Percentiles rank a stretch among this genome's conserved stretches.
Evolutionary conservation across 2,797 vertebrate species (phyloP).

Genomic region (Oreochromis mossambicus): DNA sequence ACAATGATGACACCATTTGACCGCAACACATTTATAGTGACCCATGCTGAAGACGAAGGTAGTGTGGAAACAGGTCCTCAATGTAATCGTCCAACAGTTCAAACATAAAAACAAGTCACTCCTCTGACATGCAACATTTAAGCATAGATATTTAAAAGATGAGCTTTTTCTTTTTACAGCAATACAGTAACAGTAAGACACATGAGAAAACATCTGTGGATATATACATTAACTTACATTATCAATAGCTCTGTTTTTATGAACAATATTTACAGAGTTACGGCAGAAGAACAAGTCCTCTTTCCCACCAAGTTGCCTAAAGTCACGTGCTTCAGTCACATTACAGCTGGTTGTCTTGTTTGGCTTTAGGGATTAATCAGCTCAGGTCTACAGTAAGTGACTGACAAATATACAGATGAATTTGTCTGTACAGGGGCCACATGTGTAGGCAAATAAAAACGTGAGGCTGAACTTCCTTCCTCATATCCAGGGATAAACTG

Average conservation of each 20-base stretch:
- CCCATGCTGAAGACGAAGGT: constrained; percentile 61
- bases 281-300: constrained; percentile 11
- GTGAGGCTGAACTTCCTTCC: constrained; percentile 11
- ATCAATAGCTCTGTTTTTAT: constrained; percentile 68
- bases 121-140: constrained; percentile 70
- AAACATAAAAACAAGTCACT: constrained; percentile 39
- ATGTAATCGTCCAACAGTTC: neutral
- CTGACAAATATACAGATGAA: constrained; percentile 44
- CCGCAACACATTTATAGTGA: constrained; percentile 57
- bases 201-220: constrained; percentile 64
- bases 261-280: constrained; percentile 70
- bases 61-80: constrained; percentile 8
- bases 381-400: constrained; percentile 11
- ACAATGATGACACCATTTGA: constrained; percentile 40
- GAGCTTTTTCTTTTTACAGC: constrained; percentile 55
- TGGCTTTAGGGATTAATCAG: constrained; percentile 40
- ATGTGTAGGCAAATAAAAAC: constrained; percentile 19
- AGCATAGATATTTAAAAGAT: constrained; percentile 62
- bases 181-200: constrained; percentile 59
- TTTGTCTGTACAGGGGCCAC: constrained; percentile 36
- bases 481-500: neutral
- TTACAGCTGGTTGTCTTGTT: constrained; percentile 30
- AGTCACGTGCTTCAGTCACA: constrained; percentile 7
- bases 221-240: constrained; percentile 79
- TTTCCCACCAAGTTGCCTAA: neutral